Evolutionary conservation across 2,113 vertebrate genomes (phyloP).

Genomic region (Setophaga petechia): DNA sequence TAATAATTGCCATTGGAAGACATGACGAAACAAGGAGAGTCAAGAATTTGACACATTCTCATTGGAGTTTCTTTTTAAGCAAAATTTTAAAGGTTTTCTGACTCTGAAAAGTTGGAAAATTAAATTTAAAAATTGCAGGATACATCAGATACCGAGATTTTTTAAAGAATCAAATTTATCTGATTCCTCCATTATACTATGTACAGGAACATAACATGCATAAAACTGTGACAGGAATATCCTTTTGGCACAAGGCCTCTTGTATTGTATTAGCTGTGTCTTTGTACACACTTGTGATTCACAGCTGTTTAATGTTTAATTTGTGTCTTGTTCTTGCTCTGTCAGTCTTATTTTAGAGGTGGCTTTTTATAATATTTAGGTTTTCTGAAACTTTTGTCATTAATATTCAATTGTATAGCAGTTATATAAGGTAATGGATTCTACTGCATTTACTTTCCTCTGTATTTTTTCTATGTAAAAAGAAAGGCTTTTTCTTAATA

Average conservation of each 20-base stretch:
- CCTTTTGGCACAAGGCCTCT: background rate
- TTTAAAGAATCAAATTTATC: background rate
- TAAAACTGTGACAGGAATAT: background rate
- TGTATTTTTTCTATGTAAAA: constrained; percentile 67
- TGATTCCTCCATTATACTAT: background rate
- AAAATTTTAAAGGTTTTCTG: background rate
- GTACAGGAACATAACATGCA: background rate
- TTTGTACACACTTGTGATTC: background rate
- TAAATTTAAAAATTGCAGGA: background rate
- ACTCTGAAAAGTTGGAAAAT: background rate
- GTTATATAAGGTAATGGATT: background rate
- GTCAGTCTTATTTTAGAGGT: constrained; percentile 1
- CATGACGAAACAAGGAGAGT: background rate
- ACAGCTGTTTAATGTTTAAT: background rate
- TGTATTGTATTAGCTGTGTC: background rate
- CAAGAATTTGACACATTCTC: background rate
- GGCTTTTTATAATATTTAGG: constrained; percentile 31
- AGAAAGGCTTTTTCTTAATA: constrained; percentile 55
- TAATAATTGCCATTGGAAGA: background rate
- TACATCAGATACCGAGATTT: background rate
- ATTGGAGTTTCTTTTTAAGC: background rate
- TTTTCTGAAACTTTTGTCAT: constrained; percentile 18
- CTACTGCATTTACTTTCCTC: constrained; percentile 21
- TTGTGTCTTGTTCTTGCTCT: background rate
- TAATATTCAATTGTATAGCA: constrained; percentile 30